Base-by-base conservation (phyloP, 2,113 vertebrate species). In the Chaenogobius annularis region DNA sequence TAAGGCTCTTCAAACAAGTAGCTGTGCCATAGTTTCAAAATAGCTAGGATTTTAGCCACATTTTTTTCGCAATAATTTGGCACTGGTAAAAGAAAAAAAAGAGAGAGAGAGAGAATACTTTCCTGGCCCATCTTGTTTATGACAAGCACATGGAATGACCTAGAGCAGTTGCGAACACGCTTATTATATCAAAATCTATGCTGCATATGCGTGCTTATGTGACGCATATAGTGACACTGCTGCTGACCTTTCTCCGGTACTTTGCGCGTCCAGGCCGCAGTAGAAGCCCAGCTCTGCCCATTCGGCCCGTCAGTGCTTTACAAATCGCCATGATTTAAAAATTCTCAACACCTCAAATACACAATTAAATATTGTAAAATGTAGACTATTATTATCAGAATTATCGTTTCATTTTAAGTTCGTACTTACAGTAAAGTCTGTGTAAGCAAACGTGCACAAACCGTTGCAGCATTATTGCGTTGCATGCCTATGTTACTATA, bases 321-420 rank as follows among this genome's bases (percentile, higher is more conserved):
- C 90, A 92, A 93, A 96, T 95, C 91, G 90, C 90, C 93, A 93
- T 95, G 94, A 95, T 95, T 94, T 95, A 87, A 10, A 55, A 22
- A 12, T 22, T 22, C 88, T 86, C 79, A 80, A 59, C 76, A 37
- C 15, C 31, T 19, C 8, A 37, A 62, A 9, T 9, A 37, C 26
- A 17, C 0, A 8, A 62, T 62, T 62, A 62, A 43, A 75, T 65
- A 56, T 55, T 23, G 55, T 74, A 40, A 5, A 9, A 40, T 47
- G 12, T 31, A 31, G 26, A 31, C 70, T 17, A 31, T 50, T 65
- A 61, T 56, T 65, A 52, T n/a, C n/a, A n/a, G n/a, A n/a, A n/a
- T 78, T 52, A 48, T 54, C 26, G 26, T 31, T 31, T 31, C 4
- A 31, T 31, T 31, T 31, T 31, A 31, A 2, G 1, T 31, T 31